Conservation (phyloP, 35 echinoderm and acorn worm genomes). For the Eucidaris tribuloides region DNA sequence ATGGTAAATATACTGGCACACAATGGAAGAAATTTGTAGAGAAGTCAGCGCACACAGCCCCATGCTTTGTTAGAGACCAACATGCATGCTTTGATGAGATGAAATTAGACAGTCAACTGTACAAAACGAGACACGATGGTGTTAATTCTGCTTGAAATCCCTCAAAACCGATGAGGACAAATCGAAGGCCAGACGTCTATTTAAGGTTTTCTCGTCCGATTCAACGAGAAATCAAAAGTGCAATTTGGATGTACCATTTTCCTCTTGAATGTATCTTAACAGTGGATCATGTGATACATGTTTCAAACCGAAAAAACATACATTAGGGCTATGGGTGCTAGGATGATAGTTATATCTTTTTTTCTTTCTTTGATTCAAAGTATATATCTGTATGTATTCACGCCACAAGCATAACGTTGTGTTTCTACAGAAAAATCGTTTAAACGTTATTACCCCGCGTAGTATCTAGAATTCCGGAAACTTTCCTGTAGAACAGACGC, state of each 20-base stretch:
- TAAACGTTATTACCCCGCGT: no score
- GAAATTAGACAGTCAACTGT: constrained; percentile 13
- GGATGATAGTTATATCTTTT: not conserved
- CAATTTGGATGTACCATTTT: no score
- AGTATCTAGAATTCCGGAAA: no score
- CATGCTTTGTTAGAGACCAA: constrained; percentile 6
- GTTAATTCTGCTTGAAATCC: not conserved
- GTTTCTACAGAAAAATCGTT: no score
- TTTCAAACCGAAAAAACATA: not conserved
- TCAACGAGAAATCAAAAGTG: no score
- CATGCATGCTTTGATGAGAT: not conserved
- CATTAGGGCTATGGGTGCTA: not conserved
- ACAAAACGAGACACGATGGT: not conserved
- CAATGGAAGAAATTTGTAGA: not conserved
- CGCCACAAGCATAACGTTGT: no score
- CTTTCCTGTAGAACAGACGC: no score
- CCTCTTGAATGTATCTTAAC: not conserved
- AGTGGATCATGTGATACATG: not conserved
- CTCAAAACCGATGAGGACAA: not conserved
- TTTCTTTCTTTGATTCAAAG: not conserved
- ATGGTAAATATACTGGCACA: no score
- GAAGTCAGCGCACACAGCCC: not conserved
- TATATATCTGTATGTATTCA: no score
- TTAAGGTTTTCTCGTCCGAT: no score
- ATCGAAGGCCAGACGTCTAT: not conserved